Conservation (phyloP, 2,113 vertebrate species). For the Periophthalmus modestus region DNA sequence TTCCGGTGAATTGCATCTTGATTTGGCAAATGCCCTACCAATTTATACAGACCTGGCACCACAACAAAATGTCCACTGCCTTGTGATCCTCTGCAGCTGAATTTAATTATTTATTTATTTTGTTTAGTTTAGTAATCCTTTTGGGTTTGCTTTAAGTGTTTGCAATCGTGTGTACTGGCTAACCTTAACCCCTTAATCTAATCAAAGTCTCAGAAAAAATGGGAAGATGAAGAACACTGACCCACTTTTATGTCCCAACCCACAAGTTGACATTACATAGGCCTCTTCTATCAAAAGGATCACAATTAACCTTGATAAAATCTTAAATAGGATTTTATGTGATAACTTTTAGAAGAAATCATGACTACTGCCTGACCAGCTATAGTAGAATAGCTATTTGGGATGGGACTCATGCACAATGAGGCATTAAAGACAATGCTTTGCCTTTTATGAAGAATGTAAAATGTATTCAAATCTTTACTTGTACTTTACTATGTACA, state of each 20-base stretch:
- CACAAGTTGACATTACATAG: too few species aligned
- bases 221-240: background rate
- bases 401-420: background rate
- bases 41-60: background rate
- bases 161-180: background rate
- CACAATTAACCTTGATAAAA: too few species aligned
- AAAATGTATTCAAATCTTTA: background rate
- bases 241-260: background rate
- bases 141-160: background rate
- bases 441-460: background rate
- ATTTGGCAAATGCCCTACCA: background rate
- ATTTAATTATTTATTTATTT: background rate
- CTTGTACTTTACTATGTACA: background rate
- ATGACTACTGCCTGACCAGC: too few species aligned
- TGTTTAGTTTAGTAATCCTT: background rate
- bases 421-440: too few species aligned
- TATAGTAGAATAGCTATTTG: too few species aligned
- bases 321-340: too few species aligned
- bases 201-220: background rate
- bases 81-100: background rate
- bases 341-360: too few species aligned
- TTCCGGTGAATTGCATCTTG: background rate
- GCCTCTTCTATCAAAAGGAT: background rate
- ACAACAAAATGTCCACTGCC: background rate
- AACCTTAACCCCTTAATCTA: background rate